Percentiles rank a stretch among this genome's conserved stretches.
Conservation (phyloP, 2,888 invertebrate species). For the Tethea ocularis region DNA sequence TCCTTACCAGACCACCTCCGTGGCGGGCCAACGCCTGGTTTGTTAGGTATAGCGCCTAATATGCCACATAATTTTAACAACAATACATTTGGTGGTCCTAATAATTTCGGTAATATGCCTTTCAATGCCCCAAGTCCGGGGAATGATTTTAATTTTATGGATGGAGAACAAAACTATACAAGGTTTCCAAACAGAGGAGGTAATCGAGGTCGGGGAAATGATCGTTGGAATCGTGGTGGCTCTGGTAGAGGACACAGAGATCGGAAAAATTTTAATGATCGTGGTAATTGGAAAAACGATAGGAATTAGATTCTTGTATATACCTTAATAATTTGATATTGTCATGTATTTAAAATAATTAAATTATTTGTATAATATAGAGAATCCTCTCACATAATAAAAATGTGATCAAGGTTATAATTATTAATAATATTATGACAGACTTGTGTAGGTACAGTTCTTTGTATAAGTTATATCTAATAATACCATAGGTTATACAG, state of each 20-base stretch:
- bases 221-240: slow-evolving; percentile 76
- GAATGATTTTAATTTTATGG: slow-evolving; percentile 74
- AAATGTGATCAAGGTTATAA: slow-evolving; percentile 74
- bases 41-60: slow-evolving; percentile 84
- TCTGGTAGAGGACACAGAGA: slow-evolving; percentile 76
- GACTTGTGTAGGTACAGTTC: slow-evolving; percentile 54
- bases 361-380: slow-evolving; percentile 54
- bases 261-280: slow-evolving; percentile 77
- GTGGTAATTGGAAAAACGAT: slow-evolving; percentile 81
- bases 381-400: slow-evolving; percentile 65
- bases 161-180: slow-evolving; percentile 70
- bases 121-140: slow-evolving; percentile 71
- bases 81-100: slow-evolving; percentile 64
- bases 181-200: slow-evolving; percentile 74
- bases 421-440: slow-evolving; percentile 50
- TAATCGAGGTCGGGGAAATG: slow-evolving; percentile 72
- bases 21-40: slow-evolving; percentile 79
- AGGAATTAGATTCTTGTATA: slow-evolving; percentile 67
- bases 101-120: slow-evolving; percentile 73
- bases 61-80: slow-evolving; percentile 79
- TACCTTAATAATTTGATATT: slow-evolving; percentile 32
- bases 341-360: slow-evolving; percentile 25
- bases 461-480: slow-evolving; percentile 53
- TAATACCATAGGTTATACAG: slow-evolving; percentile 44
- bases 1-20: slow-evolving; percentile 76